A percentile compares a stretch with the other conserved stretches of the same genome.
These are phyloP conservation scores for Xerus rutilus DNA, from an alignment of 2,797 vertebrate species.

Conservation along the genomic window DNA sequence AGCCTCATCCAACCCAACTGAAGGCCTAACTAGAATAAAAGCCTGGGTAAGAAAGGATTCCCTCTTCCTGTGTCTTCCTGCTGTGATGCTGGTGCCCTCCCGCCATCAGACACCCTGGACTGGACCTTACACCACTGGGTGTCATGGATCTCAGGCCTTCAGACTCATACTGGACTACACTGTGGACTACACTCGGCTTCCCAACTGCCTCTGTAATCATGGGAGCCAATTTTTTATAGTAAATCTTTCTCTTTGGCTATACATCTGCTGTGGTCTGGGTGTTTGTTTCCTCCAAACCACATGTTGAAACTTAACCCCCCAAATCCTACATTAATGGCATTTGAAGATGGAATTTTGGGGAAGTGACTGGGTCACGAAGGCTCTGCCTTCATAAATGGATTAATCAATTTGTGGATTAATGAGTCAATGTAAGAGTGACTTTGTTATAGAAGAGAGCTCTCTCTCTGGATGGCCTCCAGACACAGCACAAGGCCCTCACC, in stretches of 20 bases:
- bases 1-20: neutral
- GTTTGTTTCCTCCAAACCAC: neutral
- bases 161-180: neutral
- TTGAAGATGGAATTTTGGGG: too few relatives aligned
- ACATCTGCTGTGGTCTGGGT: neutral
- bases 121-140: neutral
- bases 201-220: neutral
- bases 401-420: neutral
- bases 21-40: neutral
- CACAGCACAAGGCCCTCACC: too few relatives aligned
- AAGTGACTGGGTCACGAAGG: neutral
- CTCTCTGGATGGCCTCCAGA: neutral
- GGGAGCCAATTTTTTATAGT: neutral
- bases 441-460: neutral
- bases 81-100: neutral
- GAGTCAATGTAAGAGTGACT: neutral
- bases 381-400: neutral
- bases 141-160: neutral
- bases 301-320: neutral
- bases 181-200: neutral
- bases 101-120: neutral
- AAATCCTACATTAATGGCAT: neutral
- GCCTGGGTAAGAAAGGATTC: neutral
- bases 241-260: neutral
- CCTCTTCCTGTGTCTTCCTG: neutral